Evolutionary conservation across 1,140 invertebrate species (phyloP).

Genomic region (Procambarus virginalis): DNA sequence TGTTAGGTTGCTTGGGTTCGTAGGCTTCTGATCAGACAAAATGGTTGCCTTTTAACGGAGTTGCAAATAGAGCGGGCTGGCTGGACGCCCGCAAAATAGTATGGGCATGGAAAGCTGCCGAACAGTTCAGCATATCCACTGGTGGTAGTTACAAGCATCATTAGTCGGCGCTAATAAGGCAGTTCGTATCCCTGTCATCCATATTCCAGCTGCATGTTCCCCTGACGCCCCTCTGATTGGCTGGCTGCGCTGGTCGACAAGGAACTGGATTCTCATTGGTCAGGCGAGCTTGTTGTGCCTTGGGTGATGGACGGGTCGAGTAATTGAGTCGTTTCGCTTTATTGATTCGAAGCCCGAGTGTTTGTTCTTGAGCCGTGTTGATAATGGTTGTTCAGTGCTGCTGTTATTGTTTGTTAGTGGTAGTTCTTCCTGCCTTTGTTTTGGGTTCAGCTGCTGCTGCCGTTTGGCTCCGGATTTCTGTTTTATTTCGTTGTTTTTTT

Average conservation of each 20-base stretch:
- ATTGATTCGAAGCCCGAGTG: slow-evolving; percentile 10
- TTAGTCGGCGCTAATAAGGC: slow-evolving; percentile 25
- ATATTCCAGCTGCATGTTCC: neutral
- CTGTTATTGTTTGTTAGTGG: neutral
- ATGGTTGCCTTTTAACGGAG: too few relatives aligned
- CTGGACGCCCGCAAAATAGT: too few relatives aligned
- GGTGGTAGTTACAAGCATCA: slow-evolving; percentile 1
- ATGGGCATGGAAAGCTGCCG: too few relatives aligned
- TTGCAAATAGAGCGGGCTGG: too few relatives aligned
- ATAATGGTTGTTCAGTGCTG: neutral
- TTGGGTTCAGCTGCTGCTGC: too few relatives aligned
- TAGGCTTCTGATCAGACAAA: too few relatives aligned
- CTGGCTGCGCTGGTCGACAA: slow-evolving; percentile 10
- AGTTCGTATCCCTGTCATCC: slow-evolving; percentile 36
- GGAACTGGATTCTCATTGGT: slow-evolving; percentile 32
- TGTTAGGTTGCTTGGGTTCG: too few relatives aligned
- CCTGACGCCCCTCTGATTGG: slow-evolving; percentile 5
- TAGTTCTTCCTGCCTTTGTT: neutral
- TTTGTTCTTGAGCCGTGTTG: neutral
- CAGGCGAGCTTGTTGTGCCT: neutral
- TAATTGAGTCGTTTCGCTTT: slow-evolving; percentile 34
- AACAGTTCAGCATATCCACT: too few relatives aligned
- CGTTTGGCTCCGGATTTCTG: too few relatives aligned
- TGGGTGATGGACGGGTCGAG: slow-evolving; percentile 2
- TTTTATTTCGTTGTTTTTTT: too few relatives aligned